Percentiles rank a stretch among this genome's conserved stretches.
phyloP scores from a whole-genome alignment of 2,113 vertebrate species.

The Rhegmatorhina hoffmannsi region DNA sequence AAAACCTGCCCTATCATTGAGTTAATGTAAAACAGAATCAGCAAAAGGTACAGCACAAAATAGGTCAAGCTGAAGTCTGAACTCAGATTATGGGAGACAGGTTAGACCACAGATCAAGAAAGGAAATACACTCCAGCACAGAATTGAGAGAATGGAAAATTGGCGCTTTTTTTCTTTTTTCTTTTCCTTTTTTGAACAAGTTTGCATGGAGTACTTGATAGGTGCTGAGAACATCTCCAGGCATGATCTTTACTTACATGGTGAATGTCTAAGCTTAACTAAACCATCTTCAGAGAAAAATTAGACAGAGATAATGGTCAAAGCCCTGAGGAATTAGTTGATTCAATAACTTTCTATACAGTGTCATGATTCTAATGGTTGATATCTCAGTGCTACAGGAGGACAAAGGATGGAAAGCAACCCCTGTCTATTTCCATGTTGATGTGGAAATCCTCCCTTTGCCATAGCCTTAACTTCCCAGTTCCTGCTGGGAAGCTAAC shows the following conservation, averaged over 20 bases:
- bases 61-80: not conserved
- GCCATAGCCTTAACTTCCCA: slow-evolving; percentile 24
- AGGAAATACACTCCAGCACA: not conserved
- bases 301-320: not conserved
- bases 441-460: slow-evolving; percentile 23
- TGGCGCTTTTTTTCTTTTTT: not conserved
- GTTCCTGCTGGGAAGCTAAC: slow-evolving; percentile 30
- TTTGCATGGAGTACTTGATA: not conserved
- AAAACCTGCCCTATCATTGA: not conserved
- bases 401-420: not conserved
- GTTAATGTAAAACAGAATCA: slow-evolving; percentile 25
- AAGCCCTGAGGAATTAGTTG: not conserved
- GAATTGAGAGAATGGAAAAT: not conserved
- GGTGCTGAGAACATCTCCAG: not conserved
- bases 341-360: not conserved
- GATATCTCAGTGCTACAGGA: not conserved
- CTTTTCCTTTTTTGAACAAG: not conserved
- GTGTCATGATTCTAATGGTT: not conserved
- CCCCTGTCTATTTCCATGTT: not conserved
- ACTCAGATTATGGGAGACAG: not conserved
- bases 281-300: slow-evolving; percentile 21
- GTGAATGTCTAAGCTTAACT: not conserved
- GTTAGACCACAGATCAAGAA: not conserved
- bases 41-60: not conserved
- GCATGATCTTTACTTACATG: not conserved